Evolutionary conservation across 1,140 invertebrate species (phyloP).

Genomic region (Temnothorax longispinosus): DNA sequence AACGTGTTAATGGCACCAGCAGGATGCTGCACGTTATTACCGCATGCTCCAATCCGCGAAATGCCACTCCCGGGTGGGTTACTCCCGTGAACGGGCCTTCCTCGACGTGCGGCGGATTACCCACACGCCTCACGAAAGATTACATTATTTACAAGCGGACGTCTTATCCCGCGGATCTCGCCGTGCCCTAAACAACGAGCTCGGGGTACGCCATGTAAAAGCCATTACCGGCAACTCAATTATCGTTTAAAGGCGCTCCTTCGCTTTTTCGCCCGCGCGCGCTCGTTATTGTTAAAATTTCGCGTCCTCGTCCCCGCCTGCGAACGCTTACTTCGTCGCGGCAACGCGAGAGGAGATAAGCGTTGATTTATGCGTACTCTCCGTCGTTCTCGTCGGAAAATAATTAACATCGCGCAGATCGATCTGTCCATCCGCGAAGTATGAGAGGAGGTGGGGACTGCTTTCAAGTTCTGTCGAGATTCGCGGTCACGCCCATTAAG

Average conservation of each 20-base stretch:
- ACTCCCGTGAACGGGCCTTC: not conserved
- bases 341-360: slow-evolving; percentile 16
- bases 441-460: not conserved
- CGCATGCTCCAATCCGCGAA: slow-evolving; percentile 50
- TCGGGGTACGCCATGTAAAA: slow-evolving; percentile 24
- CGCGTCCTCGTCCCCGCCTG: slow-evolving; percentile 3
- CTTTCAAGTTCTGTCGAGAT: slow-evolving; percentile 10
- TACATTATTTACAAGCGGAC: slow-evolving; percentile 63
- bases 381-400: slow-evolving; percentile 11
- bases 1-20: slow-evolving; percentile 71
- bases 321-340: not conserved
- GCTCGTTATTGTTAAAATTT: slow-evolving; percentile 50
- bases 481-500: slow-evolving; percentile 37
- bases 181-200: slow-evolving; percentile 54
- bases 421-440: slow-evolving; percentile 6
- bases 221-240: slow-evolving; percentile 68
- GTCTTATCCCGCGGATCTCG: slow-evolving; percentile 62
- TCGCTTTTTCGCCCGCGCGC: not conserved
- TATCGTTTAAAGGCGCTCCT: slow-evolving; percentile 31
- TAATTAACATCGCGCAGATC: slow-evolving; percentile 58
- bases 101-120: slow-evolving; percentile 3
- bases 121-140: slow-evolving; percentile 35
- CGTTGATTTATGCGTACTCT: slow-evolving; percentile 59
- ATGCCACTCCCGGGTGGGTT: slow-evolving; percentile 13
- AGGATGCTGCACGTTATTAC: slow-evolving; percentile 67